Evolutionary conservation across 2,113 vertebrate species (phyloP).

Genomic region (Anolis carolinensis): DNA sequence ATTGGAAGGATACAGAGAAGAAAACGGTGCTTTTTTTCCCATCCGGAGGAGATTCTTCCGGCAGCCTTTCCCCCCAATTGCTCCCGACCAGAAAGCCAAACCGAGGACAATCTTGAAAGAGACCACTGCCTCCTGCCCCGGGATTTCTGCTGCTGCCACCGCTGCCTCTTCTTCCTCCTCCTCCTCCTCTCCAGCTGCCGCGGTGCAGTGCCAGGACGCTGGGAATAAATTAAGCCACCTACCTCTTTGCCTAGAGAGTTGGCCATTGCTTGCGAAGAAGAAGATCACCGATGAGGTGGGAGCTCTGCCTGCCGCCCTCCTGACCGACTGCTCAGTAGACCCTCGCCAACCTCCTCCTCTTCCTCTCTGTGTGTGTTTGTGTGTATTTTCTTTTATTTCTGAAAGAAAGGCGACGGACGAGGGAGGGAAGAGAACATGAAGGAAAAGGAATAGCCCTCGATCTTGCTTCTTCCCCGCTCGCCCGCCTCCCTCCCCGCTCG

Average conservation of each 20-base stretch:
- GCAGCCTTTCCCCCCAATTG: slow-evolving; percentile 61
- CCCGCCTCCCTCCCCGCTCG: slow-evolving; percentile 40
- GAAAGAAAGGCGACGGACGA: slow-evolving; percentile 65
- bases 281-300: slow-evolving; percentile 76
- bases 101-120: slow-evolving; percentile 78
- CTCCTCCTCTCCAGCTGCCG: slow-evolving; percentile 66
- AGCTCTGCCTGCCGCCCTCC: slow-evolving; percentile 65
- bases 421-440: slow-evolving; percentile 64
- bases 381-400: not conserved
- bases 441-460: slow-evolving; percentile 69
- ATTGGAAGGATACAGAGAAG: too few relatives aligned
- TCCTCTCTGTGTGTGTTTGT: not conserved
- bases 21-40: too few relatives aligned
- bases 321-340: slow-evolving; percentile 55
- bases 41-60: slow-evolving; percentile 66
- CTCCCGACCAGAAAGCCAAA: slow-evolving; percentile 72
- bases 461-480: slow-evolving; percentile 40
- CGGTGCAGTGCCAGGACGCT: slow-evolving; percentile 78
- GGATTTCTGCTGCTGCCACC: slow-evolving; percentile 71
- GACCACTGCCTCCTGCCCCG: slow-evolving; percentile 65
- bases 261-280: slow-evolving; percentile 62
- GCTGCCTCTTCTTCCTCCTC: not conserved
- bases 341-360: not conserved
- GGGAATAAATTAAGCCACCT: slow-evolving; percentile 77
- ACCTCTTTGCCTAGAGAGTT: slow-evolving; percentile 70